These are phyloP conservation scores for Triops longicaudatus DNA, from an alignment of 1,140 invertebrate species.

Conservation along the genomic window DNA sequence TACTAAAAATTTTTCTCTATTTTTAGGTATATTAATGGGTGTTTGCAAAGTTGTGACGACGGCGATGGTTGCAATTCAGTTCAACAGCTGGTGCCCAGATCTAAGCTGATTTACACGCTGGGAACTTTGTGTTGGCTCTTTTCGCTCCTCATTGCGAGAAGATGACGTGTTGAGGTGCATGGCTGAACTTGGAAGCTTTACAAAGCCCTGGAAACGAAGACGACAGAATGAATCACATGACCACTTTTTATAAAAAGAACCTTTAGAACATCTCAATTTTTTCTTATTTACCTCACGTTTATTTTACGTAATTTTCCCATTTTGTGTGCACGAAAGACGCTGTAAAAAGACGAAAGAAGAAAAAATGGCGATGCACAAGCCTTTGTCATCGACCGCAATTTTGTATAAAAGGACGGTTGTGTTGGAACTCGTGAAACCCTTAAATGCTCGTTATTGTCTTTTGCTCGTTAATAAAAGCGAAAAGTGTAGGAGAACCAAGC, in stretches of 20 bases:
- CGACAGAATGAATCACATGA: neutral
- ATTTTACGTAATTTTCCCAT: neutral
- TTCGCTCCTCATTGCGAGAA: neutral
- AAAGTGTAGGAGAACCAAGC: neutral
- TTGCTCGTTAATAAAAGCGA: neutral
- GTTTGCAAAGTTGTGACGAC: constrained; percentile 78
- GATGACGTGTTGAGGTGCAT: constrained; percentile 10
- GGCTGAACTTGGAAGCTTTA: neutral
- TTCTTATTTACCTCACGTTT: neutral
- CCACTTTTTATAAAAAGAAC: neutral
- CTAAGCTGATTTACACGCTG: neutral
- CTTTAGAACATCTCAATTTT: neutral
- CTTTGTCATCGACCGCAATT: neutral
- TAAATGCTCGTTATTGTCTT: neutral
- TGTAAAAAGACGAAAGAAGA: neutral
- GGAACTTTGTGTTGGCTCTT: neutral
- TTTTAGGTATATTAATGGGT: constrained; percentile 71
- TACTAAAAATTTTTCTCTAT: constrained; percentile 31
- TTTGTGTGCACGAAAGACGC: neutral
- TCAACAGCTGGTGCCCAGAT: neutral
- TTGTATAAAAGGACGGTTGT: neutral
- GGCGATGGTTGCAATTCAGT: constrained; percentile 67
- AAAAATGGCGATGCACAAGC: neutral
- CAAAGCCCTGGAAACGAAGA: neutral
- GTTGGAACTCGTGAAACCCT: neutral